These are phyloP conservation scores for Malurus elegans DNA, from an alignment of 2,113 vertebrate genomes.

Conservation along the genomic window DNA sequence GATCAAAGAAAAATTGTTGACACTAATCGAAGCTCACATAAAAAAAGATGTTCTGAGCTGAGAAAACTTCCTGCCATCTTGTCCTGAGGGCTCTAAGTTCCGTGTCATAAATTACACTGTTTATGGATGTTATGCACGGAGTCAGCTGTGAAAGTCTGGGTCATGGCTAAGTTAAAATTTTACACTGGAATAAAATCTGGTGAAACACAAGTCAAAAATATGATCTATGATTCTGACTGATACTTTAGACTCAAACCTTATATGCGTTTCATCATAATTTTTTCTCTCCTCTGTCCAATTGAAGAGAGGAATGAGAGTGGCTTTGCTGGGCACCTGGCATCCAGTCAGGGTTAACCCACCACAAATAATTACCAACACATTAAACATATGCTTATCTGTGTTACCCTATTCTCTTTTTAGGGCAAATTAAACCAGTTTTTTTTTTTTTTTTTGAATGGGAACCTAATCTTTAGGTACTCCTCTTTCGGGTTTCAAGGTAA, in stretches of 20 bases:
- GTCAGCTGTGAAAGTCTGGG: neutral
- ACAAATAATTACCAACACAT: neutral
- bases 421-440: neutral
- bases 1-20: neutral
- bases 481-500: neutral
- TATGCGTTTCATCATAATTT: neutral
- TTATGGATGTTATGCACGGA: neutral
- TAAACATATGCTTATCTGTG: neutral
- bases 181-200: neutral
- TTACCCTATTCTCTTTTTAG: neutral
- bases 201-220: neutral
- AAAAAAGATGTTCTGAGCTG: neutral
- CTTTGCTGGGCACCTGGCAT: neutral
- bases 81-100: neutral
- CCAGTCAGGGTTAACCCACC: neutral
- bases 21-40: neutral
- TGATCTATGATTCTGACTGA: neutral
- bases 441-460: neutral
- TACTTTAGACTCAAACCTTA: neutral
- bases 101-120: neutral
- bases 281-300: neutral
- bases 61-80: neutral
- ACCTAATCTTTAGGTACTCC: neutral
- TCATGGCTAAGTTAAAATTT: neutral
- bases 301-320: neutral